A percentile compares a stretch with the other conserved stretches of the same genome.
These are phyloP conservation scores for Brenthis daphne DNA, from an alignment of 2,888 invertebrate genomes.

Conservation along the genomic window DNA sequence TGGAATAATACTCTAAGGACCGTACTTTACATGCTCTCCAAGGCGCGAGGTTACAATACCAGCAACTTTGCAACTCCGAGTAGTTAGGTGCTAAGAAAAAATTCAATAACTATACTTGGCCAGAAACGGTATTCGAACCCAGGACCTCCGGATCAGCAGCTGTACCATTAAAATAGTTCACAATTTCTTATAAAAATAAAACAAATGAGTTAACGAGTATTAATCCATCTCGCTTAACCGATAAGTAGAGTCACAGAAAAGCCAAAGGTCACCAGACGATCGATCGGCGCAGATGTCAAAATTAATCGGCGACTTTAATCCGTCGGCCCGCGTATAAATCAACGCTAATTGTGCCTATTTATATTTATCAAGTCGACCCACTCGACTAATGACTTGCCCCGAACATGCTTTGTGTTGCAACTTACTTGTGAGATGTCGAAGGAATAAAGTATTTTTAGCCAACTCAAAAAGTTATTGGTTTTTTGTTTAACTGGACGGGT, in stretches of 20 bases:
- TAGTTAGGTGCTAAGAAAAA: too few species aligned
- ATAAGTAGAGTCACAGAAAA: conserved; percentile 71
- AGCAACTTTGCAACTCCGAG: too few species aligned
- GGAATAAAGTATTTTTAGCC: too few species aligned
- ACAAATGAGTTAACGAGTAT: conserved; percentile 8
- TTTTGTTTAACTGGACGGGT: too few species aligned
- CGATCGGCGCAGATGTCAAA: conserved; percentile 75
- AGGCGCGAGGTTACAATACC: too few species aligned
- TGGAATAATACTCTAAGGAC: too few species aligned
- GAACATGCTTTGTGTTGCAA: conserved; percentile 37
- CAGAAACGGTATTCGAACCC: too few species aligned
- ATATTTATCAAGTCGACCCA: conserved; percentile 63
- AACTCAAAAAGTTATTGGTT: too few species aligned
- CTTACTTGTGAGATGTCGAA: too few species aligned
- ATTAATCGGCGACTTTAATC: conserved; percentile 76
- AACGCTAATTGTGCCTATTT: conserved; percentile 73
- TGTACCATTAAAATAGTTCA: neutral
- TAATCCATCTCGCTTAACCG: conserved; percentile 31
- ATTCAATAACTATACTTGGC: too few species aligned
- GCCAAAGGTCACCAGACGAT: conserved; percentile 72
- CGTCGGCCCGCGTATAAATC: conserved; percentile 71
- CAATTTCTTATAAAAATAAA: neutral
- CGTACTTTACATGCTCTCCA: too few species aligned
- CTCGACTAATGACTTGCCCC: conserved; percentile 54
- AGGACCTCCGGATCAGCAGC: too few species aligned